Base-by-base conservation (phyloP, 2,113 vertebrate species). In the Gasterosteus nipponicus region DNA sequence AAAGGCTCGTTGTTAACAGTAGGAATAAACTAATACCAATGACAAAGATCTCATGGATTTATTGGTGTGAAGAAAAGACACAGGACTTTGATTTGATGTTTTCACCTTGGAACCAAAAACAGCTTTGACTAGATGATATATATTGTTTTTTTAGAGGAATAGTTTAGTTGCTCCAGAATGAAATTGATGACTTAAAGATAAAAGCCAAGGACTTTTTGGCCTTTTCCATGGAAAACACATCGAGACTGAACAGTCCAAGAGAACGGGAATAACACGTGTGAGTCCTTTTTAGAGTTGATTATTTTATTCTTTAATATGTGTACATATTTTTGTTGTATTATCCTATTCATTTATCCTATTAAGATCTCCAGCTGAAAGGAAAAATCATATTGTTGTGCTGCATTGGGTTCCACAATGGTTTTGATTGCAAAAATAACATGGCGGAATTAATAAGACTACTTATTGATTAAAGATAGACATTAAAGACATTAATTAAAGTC, bases 151-250 rank as follows among this genome's bases (percentile, higher is more conserved):
- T 54, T 10, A 31, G 57, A 73, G 72, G 51, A 63, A 69, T 53
- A 70, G 73, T 7, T 61, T 46, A 84, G 74, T 57, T 62, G 75
- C 76, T 69, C 62, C 68, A 63, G 29, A 74, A 22, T 59, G 75
- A 51, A 69, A 71, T 18, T 59, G 74, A 80, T 86, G 76, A 87
- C 80, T 82, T 84, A 63, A 82, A 87, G 83, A 85, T 86, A 87
- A 77, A 59, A 79, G 62, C 64, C 54, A 81, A 89, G 79, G 88
- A 22, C 38, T 49, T 5, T 4, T 33, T 8, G 71, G 62, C 14
- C 51, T 77, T 85, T 80, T 81, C 69, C 83, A 86, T 66, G 70
- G 72, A 26, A 82, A 83, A 84, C 77, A 26, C 12, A 83, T 84
- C 51, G 56, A 31, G 16, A 59, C 19, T 0, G 9, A 57, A 71